phyloP scores from a whole-genome alignment of 2,797 vertebrate species.

The Choloepus didactylus region DNA sequence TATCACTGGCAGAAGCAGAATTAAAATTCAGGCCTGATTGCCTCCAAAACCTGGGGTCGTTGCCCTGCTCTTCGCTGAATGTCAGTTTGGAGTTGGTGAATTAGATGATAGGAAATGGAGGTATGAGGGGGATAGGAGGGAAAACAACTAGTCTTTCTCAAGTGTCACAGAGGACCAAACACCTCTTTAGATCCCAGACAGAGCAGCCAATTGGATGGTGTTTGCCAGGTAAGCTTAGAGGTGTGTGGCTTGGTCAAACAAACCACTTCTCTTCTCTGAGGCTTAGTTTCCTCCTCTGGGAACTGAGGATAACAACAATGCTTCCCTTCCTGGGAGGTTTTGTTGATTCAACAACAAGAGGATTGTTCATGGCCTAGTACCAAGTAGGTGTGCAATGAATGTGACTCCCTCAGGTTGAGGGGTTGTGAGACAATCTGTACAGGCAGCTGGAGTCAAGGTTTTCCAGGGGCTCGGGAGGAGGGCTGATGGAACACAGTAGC shows the following conservation, averaged over 20 bases:
- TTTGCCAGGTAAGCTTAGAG: not conserved
- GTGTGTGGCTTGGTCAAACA: not conserved
- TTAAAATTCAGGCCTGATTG: not conserved
- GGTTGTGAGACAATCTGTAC: not conserved
- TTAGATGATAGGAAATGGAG: rapidly evolving
- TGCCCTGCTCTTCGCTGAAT: not conserved
- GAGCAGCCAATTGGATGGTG: not conserved
- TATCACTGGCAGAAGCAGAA: slow-evolving; percentile 16
- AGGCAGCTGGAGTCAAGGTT: not conserved
- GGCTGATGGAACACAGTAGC: not conserved
- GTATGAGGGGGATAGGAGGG: not conserved
- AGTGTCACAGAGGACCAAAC: too few relatives aligned
- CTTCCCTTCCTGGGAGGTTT: not conserved
- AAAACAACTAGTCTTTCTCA: not conserved
- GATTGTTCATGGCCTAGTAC: not conserved
- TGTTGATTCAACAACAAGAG: not conserved
- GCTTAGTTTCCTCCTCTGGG: not conserved
- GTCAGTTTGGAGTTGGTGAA: not conserved
- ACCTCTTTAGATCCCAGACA: not conserved
- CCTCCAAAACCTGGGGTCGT: not conserved
- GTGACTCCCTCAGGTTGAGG: not conserved
- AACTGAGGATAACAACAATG: not conserved
- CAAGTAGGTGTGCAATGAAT: not conserved
- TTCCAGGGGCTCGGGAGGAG: not conserved
- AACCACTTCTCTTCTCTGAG: not conserved